Percentiles rank a stretch among this genome's conserved stretches.
Evolutionary conservation across 2,888 invertebrate genomes (phyloP).

Genomic region (Drosophila histrio): DNA sequence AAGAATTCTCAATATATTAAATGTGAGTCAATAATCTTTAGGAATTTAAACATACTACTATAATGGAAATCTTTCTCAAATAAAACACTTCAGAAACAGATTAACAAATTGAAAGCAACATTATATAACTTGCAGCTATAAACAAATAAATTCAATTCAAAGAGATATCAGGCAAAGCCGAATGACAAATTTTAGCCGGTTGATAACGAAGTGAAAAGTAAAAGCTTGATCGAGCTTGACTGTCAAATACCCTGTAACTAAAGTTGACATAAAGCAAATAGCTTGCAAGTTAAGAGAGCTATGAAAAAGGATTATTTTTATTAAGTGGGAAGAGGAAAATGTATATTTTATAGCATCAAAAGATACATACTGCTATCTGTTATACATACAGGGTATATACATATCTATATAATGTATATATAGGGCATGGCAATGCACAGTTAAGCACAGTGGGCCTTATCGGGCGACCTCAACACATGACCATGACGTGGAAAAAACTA

Average conservation of each 20-base stretch:
- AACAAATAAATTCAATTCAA: not conserved
- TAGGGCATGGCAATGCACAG: slow-evolving; percentile 35
- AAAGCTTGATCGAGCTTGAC: not conserved
- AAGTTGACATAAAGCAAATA: not conserved
- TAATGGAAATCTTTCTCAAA: no score
- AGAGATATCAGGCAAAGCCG: not conserved
- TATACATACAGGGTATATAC: not conserved
- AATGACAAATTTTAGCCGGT: not conserved
- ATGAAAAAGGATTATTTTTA: not conserved
- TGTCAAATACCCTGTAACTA: not conserved
- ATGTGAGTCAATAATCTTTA: no score
- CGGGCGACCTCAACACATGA: slow-evolving; percentile 61
- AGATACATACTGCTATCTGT: not conserved
- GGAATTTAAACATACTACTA: no score
- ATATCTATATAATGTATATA: not conserved
- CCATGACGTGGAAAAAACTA: slow-evolving; percentile 59
- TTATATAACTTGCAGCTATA: slow-evolving; percentile 7
- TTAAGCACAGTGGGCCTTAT: slow-evolving; percentile 50
- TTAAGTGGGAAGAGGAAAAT: not conserved
- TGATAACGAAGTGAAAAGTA: not conserved
- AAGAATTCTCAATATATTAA: no score
- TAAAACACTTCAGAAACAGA: not conserved
- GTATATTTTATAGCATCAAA: not conserved
- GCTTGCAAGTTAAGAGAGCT: not conserved
- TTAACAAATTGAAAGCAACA: not conserved